Conservation (phyloP, 2,888 invertebrate species). For the Tinea semifulvella region DNA sequence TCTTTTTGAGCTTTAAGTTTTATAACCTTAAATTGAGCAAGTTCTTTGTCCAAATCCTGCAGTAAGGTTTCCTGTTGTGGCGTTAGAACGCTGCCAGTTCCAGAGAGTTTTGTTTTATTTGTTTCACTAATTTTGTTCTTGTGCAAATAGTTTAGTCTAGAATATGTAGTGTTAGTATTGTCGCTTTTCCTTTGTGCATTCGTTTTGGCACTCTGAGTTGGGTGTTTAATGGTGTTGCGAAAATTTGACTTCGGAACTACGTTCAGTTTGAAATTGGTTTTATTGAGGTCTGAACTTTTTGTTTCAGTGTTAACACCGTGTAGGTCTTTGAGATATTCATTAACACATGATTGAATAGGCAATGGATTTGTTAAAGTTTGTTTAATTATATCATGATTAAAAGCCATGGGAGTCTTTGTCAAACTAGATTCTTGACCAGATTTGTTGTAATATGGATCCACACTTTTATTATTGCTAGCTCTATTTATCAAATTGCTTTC, state of each 20-base stretch:
- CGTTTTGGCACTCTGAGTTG: constrained; percentile 38
- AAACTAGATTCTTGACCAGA: no score
- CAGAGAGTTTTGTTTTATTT: constrained; percentile 26
- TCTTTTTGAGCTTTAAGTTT: neutral
- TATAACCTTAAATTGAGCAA: neutral
- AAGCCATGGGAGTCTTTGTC: no score
- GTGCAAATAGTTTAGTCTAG: constrained; percentile 51
- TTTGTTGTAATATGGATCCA: no score
- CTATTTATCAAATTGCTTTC: no score
- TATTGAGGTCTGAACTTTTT: constrained; percentile 16
- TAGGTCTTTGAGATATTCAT: constrained; percentile 38
- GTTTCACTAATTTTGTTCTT: constrained; percentile 42
- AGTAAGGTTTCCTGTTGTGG: neutral
- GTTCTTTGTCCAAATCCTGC: constrained; percentile 2
- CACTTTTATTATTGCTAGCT: no score
- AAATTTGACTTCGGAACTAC: neutral
- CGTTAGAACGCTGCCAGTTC: neutral
- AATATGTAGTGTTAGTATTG: constrained; percentile 39
- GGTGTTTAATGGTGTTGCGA: neutral
- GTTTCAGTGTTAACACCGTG: constrained; percentile 37
- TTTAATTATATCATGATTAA: no score
- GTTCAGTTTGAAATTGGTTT: neutral
- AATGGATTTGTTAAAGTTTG: no score
- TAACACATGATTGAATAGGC: constrained; percentile 11
- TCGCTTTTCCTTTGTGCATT: constrained; percentile 35